Evolutionary conservation across 1,140 invertebrate species (phyloP).

Genomic region (Pygmarrhopalites habei): DNA sequence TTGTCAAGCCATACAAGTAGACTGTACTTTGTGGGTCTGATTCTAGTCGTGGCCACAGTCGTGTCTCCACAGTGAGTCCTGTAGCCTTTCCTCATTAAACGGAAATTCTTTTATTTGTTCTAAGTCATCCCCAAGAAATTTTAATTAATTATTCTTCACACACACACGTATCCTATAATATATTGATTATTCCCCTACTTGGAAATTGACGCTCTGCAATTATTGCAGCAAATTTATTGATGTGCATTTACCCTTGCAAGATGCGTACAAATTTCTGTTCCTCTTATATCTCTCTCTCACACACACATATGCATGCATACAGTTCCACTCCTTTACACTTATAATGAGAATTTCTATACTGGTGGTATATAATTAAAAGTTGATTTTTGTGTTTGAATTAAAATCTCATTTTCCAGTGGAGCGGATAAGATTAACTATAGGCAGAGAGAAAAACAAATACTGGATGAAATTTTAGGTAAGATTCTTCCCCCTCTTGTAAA

Average conservation of each 20-base stretch:
- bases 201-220: neutral
- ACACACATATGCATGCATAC: too few species aligned
- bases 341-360: conserved; percentile 1
- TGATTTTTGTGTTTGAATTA: neutral
- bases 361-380: neutral
- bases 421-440: conserved; percentile 44
- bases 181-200: neutral
- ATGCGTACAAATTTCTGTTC: neutral
- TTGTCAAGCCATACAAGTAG: conserved; percentile 3
- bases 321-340: too few species aligned
- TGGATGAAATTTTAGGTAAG: conserved; percentile 87
- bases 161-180: neutral
- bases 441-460: conserved; percentile 86
- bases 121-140: neutral
- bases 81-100: neutral
- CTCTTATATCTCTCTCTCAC: neutral
- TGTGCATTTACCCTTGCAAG: neutral
- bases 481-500: too few species aligned
- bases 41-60: conserved; percentile 14
- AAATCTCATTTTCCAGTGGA: conserved; percentile 18
- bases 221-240: neutral
- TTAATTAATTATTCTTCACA: neutral
- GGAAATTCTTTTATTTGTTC: neutral
- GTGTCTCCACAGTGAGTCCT: conserved; percentile 22
- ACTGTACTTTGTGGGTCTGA: conserved; percentile 18